Evolutionary conservation across 2,888 invertebrate species (phyloP), one percentile per base, ranked within the genome.

Genomic region (Lapara coniferarum): DNA sequence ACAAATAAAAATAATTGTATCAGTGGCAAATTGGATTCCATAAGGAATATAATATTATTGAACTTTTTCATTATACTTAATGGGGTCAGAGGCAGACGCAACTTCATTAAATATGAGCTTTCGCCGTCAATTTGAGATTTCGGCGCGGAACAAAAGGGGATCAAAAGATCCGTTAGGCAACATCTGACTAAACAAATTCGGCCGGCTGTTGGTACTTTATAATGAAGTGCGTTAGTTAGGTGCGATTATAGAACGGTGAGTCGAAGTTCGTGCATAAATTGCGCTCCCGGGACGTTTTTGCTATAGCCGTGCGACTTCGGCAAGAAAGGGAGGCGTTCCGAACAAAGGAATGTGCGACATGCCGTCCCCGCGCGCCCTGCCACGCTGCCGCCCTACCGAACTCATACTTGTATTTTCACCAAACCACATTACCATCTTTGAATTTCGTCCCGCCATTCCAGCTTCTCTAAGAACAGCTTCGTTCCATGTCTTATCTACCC

Each of bases 261-360:
- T 68, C 71, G 70, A 80, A 84, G 77, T 82, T 83, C 73, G 74
- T 75, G 78, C 80, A 82, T 81, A 82, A 84, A 85, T 84, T 83
- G 76, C 67, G 70, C 73, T 74, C 71, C 71, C 58, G 71, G 71
- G 77, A 75, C 72, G 72, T 78, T 81, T 79, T 78, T 74, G 73
- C 69, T 74, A 71, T 71, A 71, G 68, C 70, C 46, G 46, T 72
- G 69, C 67, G 70, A 73, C 71, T 71, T 72, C 67, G 56, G 67
- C 67, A 73, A 69, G 68, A 76, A 78, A 75, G 74, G 73, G 73
- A 73, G 71, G 72, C 71, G 70, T 75, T 70, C 70, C 72, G 66
- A 80, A 85, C 78, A 81, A 79, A 78, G 73, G 72, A 78, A 77
- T 77, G 77, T 74, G 44, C 67, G 71, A 71, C 71, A 71, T 69